These are phyloP conservation scores for Cynopterus sphinx DNA, from an alignment of 2,797 vertebrate genomes.

Conservation along the genomic window DNA sequence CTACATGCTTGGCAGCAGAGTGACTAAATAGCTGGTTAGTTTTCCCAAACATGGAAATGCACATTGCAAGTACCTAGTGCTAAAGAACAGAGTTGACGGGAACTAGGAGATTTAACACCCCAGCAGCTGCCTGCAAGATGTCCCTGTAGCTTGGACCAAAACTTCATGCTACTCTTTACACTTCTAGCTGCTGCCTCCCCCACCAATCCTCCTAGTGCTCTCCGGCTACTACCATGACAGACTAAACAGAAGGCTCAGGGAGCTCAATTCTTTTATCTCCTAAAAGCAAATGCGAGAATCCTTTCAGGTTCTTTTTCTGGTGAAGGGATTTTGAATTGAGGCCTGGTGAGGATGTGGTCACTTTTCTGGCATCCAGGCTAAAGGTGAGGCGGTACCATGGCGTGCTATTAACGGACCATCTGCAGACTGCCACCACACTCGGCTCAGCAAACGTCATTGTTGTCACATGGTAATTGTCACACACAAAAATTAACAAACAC, in stretches of 20 bases:
- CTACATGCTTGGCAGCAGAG: background rate
- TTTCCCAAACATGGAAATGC: background rate
- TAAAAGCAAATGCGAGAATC: constrained; percentile 26
- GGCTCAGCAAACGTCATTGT: background rate
- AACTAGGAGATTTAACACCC: background rate
- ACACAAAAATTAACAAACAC: constrained; percentile 65
- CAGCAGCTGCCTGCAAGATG: background rate
- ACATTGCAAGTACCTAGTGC: background rate
- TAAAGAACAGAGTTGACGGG: background rate
- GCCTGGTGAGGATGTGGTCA: background rate
- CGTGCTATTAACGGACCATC: background rate
- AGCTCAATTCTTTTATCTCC: background rate
- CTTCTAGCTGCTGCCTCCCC: too few species aligned
- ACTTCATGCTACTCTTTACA: background rate
- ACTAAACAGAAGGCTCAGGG: background rate
- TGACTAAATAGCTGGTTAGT: background rate
- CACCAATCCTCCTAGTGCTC: background rate
- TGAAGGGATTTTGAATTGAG: background rate
- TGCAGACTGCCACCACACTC: constrained; percentile 61
- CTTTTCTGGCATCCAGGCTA: background rate
- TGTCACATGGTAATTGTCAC: constrained; percentile 42
- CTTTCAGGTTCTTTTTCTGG: background rate
- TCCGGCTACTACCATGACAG: background rate
- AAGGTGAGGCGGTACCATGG: background rate
- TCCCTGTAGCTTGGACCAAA: background rate